Evolutionary conservation across 2,888 invertebrate genomes (phyloP).

Genomic region (Myopa tessellatipennis): DNA sequence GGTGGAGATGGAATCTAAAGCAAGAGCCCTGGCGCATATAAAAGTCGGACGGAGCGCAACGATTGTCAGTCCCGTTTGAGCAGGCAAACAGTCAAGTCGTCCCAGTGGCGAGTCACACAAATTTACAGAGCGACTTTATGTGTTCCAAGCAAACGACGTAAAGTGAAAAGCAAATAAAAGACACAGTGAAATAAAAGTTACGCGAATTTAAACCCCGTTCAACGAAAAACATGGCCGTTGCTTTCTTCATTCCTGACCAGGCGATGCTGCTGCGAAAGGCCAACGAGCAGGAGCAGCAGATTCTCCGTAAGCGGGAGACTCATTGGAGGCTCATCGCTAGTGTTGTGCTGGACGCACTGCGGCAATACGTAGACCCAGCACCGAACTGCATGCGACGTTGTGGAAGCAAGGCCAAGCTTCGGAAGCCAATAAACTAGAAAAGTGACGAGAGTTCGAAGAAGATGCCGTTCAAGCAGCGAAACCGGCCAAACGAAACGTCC

Average conservation of each 20-base stretch:
- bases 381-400: constrained; percentile 44
- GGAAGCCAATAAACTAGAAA: constrained; percentile 39
- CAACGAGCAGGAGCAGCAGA: constrained; percentile 58
- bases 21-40: constrained; percentile 39
- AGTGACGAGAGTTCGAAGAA: constrained; percentile 25
- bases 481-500: background rate
- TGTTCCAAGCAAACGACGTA: background rate
- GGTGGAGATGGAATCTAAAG: constrained; percentile 12
- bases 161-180: constrained; percentile 35
- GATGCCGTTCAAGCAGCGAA: background rate
- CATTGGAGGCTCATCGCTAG: constrained; percentile 58
- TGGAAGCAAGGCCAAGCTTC: constrained; percentile 44
- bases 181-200: constrained; percentile 35
- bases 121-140: constrained; percentile 34
- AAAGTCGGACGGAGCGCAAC: constrained; percentile 43
- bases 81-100: constrained; percentile 45
- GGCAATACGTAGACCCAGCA: constrained; percentile 51
- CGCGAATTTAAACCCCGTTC: background rate
- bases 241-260: constrained; percentile 65
- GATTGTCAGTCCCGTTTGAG: constrained; percentile 48
- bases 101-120: constrained; percentile 29
- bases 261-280: constrained; percentile 60
- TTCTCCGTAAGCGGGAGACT: constrained; percentile 58
- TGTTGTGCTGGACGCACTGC: constrained; percentile 56
- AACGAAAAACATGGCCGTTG: constrained; percentile 59